A percentile compares a stretch with the other conserved stretches of the same genome.
Evolutionary conservation across 2,797 vertebrate species (phyloP).

Genomic region (Gymnocypris eckloni): DNA sequence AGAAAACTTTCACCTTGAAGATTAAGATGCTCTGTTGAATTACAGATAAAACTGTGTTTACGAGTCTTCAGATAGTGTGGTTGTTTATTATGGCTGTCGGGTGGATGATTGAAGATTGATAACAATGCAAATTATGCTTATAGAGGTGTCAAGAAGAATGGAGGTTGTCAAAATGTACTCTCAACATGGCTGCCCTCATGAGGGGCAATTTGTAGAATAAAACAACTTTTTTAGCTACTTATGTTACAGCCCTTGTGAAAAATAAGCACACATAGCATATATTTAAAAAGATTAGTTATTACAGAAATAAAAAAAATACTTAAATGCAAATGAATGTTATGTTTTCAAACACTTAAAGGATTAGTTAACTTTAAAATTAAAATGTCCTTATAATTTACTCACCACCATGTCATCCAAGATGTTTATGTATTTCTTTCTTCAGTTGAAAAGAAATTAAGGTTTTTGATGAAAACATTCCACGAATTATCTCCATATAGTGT

Average conservation of each 20-base stretch:
- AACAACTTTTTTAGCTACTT: not conserved
- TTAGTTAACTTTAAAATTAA: too few species aligned
- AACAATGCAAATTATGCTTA: conserved; percentile 65
- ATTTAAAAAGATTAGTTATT: not conserved
- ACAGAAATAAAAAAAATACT: not conserved
- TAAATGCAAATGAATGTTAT: not conserved
- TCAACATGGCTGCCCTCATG: not conserved
- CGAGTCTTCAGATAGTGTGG: not conserved
- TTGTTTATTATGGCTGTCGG: not conserved
- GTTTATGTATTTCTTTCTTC: too few species aligned
- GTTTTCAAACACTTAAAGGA: not conserved
- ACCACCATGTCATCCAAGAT: too few species aligned
- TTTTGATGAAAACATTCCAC: too few species aligned
- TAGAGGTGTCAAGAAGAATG: conserved; percentile 67
- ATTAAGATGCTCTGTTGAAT: not conserved
- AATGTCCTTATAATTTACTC: too few species aligned
- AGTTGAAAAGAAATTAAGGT: too few species aligned
- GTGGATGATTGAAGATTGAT: conserved; percentile 46
- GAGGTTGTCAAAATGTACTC: conserved; percentile 36
- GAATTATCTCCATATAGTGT: too few species aligned
- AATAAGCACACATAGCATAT: not conserved
- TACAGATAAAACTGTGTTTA: not conserved
- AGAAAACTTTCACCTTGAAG: conserved; percentile 2
- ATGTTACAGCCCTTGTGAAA: not conserved
- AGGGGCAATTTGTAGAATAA: not conserved